Conservation (phyloP, 2,888 invertebrate species). For the Oxyteleia sp. region DNA sequence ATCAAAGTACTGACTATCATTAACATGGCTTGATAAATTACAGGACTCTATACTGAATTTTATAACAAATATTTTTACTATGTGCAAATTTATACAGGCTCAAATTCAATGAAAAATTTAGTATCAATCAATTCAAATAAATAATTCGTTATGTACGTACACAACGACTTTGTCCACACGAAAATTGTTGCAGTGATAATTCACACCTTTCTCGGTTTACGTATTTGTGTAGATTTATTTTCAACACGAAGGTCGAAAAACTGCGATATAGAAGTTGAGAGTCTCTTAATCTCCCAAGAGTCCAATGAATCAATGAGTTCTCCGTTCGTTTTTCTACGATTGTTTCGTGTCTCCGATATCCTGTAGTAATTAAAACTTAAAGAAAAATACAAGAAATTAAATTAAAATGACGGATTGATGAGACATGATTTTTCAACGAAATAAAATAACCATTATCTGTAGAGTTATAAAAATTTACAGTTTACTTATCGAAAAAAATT, state of each 20-base stretch:
- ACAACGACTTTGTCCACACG: neutral
- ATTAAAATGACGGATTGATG: slow-evolving; percentile 15
- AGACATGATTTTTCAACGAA: neutral
- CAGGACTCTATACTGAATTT: too few species aligned
- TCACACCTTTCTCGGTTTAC: slow-evolving; percentile 10
- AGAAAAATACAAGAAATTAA: slow-evolving; percentile 43
- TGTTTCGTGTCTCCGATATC: slow-evolving; percentile 42
- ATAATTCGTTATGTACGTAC: neutral
- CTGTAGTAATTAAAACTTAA: slow-evolving; percentile 41
- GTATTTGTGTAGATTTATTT: slow-evolving; percentile 1
- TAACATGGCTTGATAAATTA: too few species aligned
- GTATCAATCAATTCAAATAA: neutral
- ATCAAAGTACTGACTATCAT: too few species aligned
- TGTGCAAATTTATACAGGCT: too few species aligned
- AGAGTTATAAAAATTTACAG: neutral
- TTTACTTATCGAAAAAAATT: too few species aligned
- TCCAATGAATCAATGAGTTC: slow-evolving; percentile 42
- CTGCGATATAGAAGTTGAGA: slow-evolving; percentile 26
- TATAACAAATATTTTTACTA: too few species aligned
- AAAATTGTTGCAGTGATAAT: slow-evolving; percentile 5
- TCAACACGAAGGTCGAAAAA: slow-evolving; percentile 25
- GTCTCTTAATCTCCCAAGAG: slow-evolving; percentile 41
- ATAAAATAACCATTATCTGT: neutral
- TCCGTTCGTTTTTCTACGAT: slow-evolving; percentile 31
- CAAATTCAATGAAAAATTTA: too few species aligned